phyloP scores from a whole-genome alignment of 1,140 invertebrate genomes.

The Zelostemma sp. region DNA sequence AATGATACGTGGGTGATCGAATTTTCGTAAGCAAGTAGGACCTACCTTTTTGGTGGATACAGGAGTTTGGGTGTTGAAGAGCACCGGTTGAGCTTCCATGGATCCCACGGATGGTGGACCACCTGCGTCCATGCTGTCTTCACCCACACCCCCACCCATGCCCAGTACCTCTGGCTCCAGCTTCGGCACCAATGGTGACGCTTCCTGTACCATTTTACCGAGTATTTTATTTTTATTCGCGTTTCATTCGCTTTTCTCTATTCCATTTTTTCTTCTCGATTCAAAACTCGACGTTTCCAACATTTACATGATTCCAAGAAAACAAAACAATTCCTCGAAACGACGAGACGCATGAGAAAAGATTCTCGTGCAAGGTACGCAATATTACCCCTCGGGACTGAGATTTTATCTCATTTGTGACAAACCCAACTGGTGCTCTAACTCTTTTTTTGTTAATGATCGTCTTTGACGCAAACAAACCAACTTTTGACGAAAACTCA shows the following conservation, averaged over 20 bases:
- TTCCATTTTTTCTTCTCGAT: not conserved
- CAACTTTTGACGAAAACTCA: constrained; percentile 34
- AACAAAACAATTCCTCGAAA: too few species aligned
- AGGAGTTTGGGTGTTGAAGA: constrained; percentile 71
- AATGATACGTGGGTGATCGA: constrained; percentile 44
- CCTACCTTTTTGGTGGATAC: constrained; percentile 72
- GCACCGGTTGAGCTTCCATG: constrained; percentile 72
- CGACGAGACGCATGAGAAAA: too few species aligned
- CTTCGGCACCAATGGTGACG: constrained; percentile 71
- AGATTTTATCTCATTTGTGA: constrained; percentile 11
- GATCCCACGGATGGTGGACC: constrained; percentile 82
- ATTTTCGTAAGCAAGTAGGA: constrained; percentile 28
- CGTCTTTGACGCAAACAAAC: constrained; percentile 22
- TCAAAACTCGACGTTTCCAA: too few species aligned
- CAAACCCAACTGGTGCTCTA: constrained; percentile 66
- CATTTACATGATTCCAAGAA: too few species aligned
- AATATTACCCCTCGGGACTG: too few species aligned
- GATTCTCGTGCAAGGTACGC: too few species aligned
- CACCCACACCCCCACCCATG: constrained; percentile 69
- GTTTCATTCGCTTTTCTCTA: not conserved
- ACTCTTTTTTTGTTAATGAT: constrained; percentile 30
- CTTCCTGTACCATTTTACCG: constrained; percentile 68
- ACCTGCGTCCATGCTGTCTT: constrained; percentile 72
- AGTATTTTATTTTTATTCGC: not conserved
- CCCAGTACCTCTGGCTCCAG: constrained; percentile 72